Evolutionary conservation across 2,113 vertebrate species (phyloP).

Genomic region (Corythoichthys haematopterus): DNA sequence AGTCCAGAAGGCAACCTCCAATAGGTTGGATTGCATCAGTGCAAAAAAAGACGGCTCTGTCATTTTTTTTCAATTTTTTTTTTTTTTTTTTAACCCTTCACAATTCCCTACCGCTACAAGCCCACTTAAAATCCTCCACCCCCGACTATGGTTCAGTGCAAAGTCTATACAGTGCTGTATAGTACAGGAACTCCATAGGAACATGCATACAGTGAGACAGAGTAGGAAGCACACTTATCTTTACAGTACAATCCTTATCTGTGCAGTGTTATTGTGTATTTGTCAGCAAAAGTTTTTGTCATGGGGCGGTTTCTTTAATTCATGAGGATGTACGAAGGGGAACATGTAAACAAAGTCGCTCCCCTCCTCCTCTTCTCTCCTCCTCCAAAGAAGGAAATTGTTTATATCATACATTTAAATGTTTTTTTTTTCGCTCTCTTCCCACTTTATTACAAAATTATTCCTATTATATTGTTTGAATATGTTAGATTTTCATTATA

Average conservation of each 20-base stretch:
- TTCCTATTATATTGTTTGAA: slow-evolving; percentile 52
- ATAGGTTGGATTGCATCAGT: slow-evolving; percentile 66
- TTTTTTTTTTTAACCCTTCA: background rate
- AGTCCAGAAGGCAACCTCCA: slow-evolving; percentile 59
- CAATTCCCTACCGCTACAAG: slow-evolving; percentile 5
- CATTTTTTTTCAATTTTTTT: slow-evolving; percentile 39
- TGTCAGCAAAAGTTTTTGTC: slow-evolving; percentile 21
- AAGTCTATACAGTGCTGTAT: slow-evolving; percentile 71
- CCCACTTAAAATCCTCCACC: slow-evolving; percentile 29
- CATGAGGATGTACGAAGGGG: background rate
- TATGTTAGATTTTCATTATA: slow-evolving; percentile 53
- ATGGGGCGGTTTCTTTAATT: background rate
- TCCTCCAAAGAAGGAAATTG: slow-evolving; percentile 37
- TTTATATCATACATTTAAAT: slow-evolving; percentile 61
- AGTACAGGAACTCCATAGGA: slow-evolving; percentile 67
- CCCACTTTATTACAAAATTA: slow-evolving; percentile 65
- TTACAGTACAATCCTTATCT: slow-evolving; percentile 70
- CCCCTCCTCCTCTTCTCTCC: slow-evolving; percentile 16
- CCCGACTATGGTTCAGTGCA: slow-evolving; percentile 72
- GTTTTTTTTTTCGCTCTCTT: slow-evolving; percentile 43
- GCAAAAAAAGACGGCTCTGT: slow-evolving; percentile 54
- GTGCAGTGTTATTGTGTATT: slow-evolving; percentile 60
- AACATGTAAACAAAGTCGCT: slow-evolving; percentile 58
- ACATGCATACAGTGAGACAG: slow-evolving; percentile 72
- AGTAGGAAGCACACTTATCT: slow-evolving; percentile 69